A percentile compares a stretch with the other conserved stretches of the same genome.
Evolutionary conservation across 2,797 vertebrate genomes (phyloP).

Genomic region (Danio choprae): DNA sequence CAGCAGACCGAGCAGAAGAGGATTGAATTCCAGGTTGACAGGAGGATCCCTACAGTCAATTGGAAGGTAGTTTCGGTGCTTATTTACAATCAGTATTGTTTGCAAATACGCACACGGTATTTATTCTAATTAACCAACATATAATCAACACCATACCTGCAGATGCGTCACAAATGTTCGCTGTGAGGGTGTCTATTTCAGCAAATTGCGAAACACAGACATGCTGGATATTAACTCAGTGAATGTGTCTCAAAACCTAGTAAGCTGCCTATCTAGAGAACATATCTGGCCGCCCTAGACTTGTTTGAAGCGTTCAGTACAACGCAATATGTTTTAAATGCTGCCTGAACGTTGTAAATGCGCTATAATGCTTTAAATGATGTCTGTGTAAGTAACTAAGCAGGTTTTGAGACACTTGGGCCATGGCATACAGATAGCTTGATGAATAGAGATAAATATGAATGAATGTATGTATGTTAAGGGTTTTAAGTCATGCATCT

Average conservation of each 20-base stretch:
- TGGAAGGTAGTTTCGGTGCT: constrained; percentile 69
- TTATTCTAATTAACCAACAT: neutral
- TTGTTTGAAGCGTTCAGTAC: neutral
- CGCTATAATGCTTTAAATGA: neutral
- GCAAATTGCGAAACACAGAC: constrained; percentile 37
- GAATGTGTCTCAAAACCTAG: neutral
- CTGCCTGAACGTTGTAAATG: neutral
- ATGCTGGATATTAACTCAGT: constrained; percentile 6
- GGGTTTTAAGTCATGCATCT: neutral
- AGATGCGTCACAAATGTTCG: constrained; percentile 5
- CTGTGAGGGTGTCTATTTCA: constrained; percentile 6
- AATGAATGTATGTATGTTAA: neutral
- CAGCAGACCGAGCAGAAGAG: constrained; percentile 60
- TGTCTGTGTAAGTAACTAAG: neutral
- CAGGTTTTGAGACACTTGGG: neutral
- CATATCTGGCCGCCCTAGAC: neutral
- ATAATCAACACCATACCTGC: neutral
- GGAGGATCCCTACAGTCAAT: constrained; percentile 71
- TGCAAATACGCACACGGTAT: neutral
- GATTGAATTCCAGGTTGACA: constrained; percentile 67
- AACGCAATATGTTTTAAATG: neutral
- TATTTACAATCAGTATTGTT: neutral
- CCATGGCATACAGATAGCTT: neutral
- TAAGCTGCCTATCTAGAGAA: neutral
- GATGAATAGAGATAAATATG: neutral